Base-by-base conservation (phyloP, 2,113 vertebrate species). In the Clarias magur region DNA sequence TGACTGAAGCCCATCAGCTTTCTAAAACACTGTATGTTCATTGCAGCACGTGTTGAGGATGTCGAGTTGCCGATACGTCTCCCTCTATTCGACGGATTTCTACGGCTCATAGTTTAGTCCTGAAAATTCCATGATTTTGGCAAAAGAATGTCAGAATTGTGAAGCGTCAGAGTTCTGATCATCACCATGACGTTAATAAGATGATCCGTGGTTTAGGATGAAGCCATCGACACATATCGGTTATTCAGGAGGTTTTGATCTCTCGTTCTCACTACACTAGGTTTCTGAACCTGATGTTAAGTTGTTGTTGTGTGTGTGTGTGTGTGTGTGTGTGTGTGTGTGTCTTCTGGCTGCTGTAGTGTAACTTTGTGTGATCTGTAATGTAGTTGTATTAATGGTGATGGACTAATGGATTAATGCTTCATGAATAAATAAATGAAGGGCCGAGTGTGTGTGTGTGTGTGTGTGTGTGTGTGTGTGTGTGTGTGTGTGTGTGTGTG, bases 381-480 rank as follows among this genome's bases (percentile, higher is more conserved):
- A 38, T 53, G 60, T 17, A 78, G 27, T 23, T 38, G 72, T 19
- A 65, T 65, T 56, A 75, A 56, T 42, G 30, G 27, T 3, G 25
- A 38, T 38, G 63, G 63, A 59, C 48, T 72, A 60, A 42, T 86
- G 54, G n/a, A 80, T 80, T 80, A 59, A 80, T 48, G 81, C 81
- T 53, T 83, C 38, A 67, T 83, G 81, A 68, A 79, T 42, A 76
- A 56, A 23, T 75, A 75, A 85, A 75, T 75, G 42, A 85, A 85
- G 53, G 73, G 30, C 21, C 9, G 10, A 38, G 34, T 38, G 34
- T 38, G 34, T 38, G 34, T 38, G 34, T 38, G 34, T 38, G 34
- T 3, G 34, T 38, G 34, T 34, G 34, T 34, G 34, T 34, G 34
- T 34, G 34, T 2, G 34, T 34, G 34, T 34, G 34, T 34, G 34